These are phyloP conservation scores for Genyomyrus donnyi DNA, from an alignment of 2,113 vertebrate species.

Conservation along the genomic window DNA sequence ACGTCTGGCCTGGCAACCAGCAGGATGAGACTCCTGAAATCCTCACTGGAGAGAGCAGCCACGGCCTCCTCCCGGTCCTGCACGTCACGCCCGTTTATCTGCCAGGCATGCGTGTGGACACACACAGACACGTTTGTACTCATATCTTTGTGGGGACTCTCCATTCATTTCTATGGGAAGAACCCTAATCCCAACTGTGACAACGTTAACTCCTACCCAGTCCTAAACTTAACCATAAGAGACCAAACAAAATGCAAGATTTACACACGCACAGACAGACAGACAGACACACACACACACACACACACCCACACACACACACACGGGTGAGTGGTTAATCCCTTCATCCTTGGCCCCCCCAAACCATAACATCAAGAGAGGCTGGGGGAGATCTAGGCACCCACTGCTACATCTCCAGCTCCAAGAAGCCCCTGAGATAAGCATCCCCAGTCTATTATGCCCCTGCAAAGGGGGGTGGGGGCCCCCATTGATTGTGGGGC, in stretches of 20 bases:
- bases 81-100: slow-evolving; percentile 93
- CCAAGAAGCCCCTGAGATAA: background rate
- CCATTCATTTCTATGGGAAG: background rate
- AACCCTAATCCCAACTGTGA: background rate
- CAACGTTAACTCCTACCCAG: background rate
- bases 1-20: slow-evolving; percentile 83
- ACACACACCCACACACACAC: background rate
- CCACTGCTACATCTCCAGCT: background rate
- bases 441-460: background rate
- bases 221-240: background rate
- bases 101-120: slow-evolving; percentile 56
- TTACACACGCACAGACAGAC: slow-evolving; percentile 16
- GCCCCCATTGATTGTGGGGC: slow-evolving; percentile 37
- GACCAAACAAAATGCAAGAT: background rate
- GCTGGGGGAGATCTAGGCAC: background rate
- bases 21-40: slow-evolving; percentile 75
- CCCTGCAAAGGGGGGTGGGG: background rate
- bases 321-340: background rate
- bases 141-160: background rate
- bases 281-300: no score
- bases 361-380: background rate
- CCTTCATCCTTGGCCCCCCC: background rate
- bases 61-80: slow-evolving; percentile 84
- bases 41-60: slow-evolving; percentile 79
- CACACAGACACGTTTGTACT: slow-evolving; percentile 42